Base-by-base conservation (phyloP, 2,888 invertebrate genomes). In the Craniophora ligustri region DNA sequence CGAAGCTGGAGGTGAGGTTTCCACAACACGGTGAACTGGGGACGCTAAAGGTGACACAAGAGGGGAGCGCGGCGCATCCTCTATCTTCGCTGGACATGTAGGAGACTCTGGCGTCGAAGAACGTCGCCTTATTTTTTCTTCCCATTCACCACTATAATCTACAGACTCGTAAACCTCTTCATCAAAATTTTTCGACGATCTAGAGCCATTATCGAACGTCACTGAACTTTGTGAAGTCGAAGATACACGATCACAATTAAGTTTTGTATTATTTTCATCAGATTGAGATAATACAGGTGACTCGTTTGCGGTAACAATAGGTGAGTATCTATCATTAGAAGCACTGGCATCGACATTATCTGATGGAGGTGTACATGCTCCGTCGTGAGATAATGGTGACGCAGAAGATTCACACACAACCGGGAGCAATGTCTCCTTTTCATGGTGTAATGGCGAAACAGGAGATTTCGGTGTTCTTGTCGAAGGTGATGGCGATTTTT, bases 91-190 rank as follows among this genome's bases (percentile, higher is more conserved):
- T 34, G 76, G 80, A 59, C 78, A 78, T 30, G 79, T 78, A 47
- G 87, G 83, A 18, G 87, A 86, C 64, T 91, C 91, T 1, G 92
- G 91, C 32, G 92, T 91, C 18, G 91, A 91, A 38, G 93, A 91
- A 30, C 89, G 86, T 15, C 91, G 85, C 64, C 86, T 87, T 45
- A 68, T 77, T 78, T 88, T 89, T 40, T 88, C 88, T 54, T 89
- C 88, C 89, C 89, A 89, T 31, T 85, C 87, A 28, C 79, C 85
- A 72, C 78, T 84, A 67, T 86, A 88, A 54, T 86, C 82, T 65
- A 88, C 79, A 30, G 85, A 79, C 61, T 91, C 90, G 64, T 90
- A 90, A 51, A 70, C 82, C 50, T 88, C 85, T 56, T 88, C 88
- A 30, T 85, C 86, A 31, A 72, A 63, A 59, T 76, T 80, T 42